Evolutionary conservation across 2,113 vertebrate species (phyloP), one percentile per base, ranked within the genome.

Genomic region (Vidua chalybeata): DNA sequence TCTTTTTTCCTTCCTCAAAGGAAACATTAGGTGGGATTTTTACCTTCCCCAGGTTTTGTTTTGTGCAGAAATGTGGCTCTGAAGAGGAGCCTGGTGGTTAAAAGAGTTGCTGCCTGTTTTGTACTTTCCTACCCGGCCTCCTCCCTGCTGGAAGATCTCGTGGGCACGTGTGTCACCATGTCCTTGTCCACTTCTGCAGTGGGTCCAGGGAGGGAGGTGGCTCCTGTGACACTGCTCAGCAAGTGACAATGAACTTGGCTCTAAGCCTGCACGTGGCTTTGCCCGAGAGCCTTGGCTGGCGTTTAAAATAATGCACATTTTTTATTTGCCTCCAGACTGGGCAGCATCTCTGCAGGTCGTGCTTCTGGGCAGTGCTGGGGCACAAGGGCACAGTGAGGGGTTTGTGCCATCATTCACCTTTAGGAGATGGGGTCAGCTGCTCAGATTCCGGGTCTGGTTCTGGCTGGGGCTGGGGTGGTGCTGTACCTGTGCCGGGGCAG

Each of bases 401-500:
- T n/a, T 54, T 0, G 8, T 33, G 75, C 64, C 69, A 14, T 31
- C 0, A 0, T 41, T n/a, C 27, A 62, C 35, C 41, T 39, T 0
- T 4, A 6, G 45, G 58, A n/a, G 26, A 4, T 11, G 58, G 52
- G 30, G 13, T 59, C 58, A 0, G 31, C 11, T 0, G 0, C 63
- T 23, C 14, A 1, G 12, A 4, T 72, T 54, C 11, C 5, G 1
- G 5, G 0, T 49, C 67, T 14, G 61, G 6, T 33, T 77, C n/a
- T 58, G 22, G 43, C 48, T 2, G 8, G 31, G 33, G 24, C 45
- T 0, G 0, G 16, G 3, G 26, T 0, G 0, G 10, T 27, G 43
- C 62, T 64, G 41, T 41, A 35, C 31, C 68, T 20, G 17, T 27
- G 41, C 72, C 0, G 2, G 55, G 15, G n/a, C 56, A 3, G 33